Conservation (phyloP, 2,113 vertebrate genomes). For the Grallaria varia region DNA sequence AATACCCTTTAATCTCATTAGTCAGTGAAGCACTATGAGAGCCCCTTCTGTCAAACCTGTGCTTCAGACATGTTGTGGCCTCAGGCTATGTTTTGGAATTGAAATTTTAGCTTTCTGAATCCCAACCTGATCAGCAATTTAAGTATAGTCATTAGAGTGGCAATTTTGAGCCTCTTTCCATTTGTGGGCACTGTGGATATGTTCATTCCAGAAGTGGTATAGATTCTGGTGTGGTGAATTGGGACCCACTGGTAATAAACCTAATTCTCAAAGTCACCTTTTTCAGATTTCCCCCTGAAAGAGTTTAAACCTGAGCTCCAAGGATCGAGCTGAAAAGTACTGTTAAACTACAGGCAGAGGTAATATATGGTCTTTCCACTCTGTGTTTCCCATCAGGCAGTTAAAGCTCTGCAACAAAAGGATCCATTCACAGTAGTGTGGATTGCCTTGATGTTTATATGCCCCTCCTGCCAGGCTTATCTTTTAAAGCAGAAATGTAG, state of each 20-base stretch:
- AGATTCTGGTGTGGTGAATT: background rate
- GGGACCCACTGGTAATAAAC: background rate
- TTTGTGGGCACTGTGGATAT: background rate
- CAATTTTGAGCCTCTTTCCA: background rate
- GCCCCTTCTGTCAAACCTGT: constrained; percentile 37
- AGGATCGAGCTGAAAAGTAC: background rate
- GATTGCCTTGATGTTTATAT: background rate
- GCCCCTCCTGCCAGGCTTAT: background rate
- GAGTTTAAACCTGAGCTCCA: background rate
- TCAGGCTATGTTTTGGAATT: constrained; percentile 52
- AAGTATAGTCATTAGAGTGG: constrained; percentile 16
- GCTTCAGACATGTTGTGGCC: constrained; percentile 38
- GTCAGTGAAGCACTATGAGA: background rate
- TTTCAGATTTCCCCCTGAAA: background rate
- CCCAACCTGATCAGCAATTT: constrained; percentile 31
- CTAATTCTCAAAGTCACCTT: background rate
- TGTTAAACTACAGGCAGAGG: background rate
- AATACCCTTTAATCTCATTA: constrained; percentile 61
- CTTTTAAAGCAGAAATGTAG: constrained; percentile 18
- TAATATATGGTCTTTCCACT: background rate
- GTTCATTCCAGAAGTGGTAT: background rate
- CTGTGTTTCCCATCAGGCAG: background rate
- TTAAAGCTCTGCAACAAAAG: background rate
- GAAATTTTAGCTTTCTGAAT: constrained; percentile 49
- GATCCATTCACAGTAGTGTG: background rate